Evolutionary conservation across 2,113 vertebrate genomes (phyloP), one percentile per base, ranked within the genome.

Genomic region (Otocyon megalotis): DNA sequence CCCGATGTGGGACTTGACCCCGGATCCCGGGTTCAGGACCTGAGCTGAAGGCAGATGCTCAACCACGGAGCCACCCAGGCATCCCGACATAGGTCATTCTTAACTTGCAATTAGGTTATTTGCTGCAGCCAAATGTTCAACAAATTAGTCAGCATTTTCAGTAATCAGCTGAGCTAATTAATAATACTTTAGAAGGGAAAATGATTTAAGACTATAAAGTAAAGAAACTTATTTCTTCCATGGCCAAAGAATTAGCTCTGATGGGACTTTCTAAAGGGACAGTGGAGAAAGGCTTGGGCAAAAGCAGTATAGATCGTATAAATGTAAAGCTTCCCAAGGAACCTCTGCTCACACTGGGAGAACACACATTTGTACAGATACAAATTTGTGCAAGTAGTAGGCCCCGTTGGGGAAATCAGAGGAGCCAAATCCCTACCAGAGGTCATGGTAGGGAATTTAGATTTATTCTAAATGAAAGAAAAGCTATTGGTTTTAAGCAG

Each of bases 391-490:
- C 12, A 69, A 74, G 19, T 32, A 82, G 15, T 60, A 82, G 32
- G 19, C 74, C 28, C 62, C 86, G 2, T 32, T 88, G 30, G 14
- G 8, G 11, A 60, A 4, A 71, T 37, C 5, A 65, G 35, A 92
- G 20, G 5, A 35, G 5, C 11, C 13, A 84, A 35, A 79, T 56
- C 26, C 8, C 43, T 77, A 77, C 43, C 26, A 50, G 12, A 85
- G 16, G 13, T 77, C 20, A 35, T 53, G 8, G 82, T 37, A 74
- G 19, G 22, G 0, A 92, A 88, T 80, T 86, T 62, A 83, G 10
- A 69, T n/a, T 56, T 50, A 50, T 67, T 94, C 26, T 93, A 60
- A 96, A 89, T 86, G 35, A 58, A 93, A 94, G 9, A 15, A 14
- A 69, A 35, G 8, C 8, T 58, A 43, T 28, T 67, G 28, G 4